These are phyloP conservation scores for Cepphus grylle DNA, from an alignment of 2,113 vertebrate species.

Conservation along the genomic window DNA sequence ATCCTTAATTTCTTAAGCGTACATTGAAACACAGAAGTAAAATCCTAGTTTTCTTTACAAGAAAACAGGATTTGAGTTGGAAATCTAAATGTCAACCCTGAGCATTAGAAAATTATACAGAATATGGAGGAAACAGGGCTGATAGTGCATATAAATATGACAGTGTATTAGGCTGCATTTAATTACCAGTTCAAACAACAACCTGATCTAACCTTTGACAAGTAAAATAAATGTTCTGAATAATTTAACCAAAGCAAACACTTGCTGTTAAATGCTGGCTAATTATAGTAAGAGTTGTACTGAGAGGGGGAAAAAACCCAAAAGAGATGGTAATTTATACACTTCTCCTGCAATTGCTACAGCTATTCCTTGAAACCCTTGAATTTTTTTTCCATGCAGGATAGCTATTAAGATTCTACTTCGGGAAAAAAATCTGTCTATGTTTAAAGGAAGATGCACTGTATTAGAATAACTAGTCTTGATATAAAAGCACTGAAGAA, in stretches of 20 bases:
- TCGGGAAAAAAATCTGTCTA: not conserved
- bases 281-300: conserved; percentile 81
- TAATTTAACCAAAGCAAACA: conserved; percentile 89
- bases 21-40: not conserved
- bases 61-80: conserved; percentile 33
- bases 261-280: conserved; percentile 83
- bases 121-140: conserved; percentile 65
- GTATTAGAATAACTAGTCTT: not conserved
- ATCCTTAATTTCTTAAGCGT: not conserved
- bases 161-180: conserved; percentile 76
- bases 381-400: conserved; percentile 13
- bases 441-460: not conserved
- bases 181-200: conserved; percentile 81
- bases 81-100: conserved; percentile 63
- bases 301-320: conserved; percentile 55
- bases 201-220: conserved; percentile 83
- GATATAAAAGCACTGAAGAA: not conserved
- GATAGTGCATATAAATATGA: conserved; percentile 73
- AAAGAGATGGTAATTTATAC: conserved; percentile 75
- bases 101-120: conserved; percentile 70
- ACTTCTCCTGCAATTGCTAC: conserved; percentile 71
- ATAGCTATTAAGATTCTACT: conserved; percentile 43
- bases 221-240: conserved; percentile 87
- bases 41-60: conserved; percentile 8
- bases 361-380: conserved; percentile 63